A percentile compares a stretch with the other conserved stretches of the same genome.
These are phyloP conservation scores for Planiliza haematocheilus DNA, from an alignment of 2,113 vertebrate genomes.

Conservation along the genomic window DNA sequence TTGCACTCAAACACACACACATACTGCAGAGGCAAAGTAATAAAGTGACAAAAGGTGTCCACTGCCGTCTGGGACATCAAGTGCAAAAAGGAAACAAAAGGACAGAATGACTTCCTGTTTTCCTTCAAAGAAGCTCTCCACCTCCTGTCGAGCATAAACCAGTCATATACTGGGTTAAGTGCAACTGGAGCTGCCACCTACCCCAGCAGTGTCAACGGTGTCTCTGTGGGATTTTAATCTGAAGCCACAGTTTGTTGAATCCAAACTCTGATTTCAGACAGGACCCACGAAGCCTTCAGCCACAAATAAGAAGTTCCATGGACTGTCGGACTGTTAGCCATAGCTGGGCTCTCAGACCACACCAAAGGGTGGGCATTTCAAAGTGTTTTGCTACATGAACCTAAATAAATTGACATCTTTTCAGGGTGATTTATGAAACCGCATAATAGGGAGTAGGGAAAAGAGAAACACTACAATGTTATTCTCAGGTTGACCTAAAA, in stretches of 20 bases:
- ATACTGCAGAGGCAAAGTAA: constrained; percentile 10
- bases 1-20: neutral
- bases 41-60: constrained; percentile 67
- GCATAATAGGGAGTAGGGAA: too few relatives aligned
- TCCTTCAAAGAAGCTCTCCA: constrained; percentile 63
- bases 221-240: neutral
- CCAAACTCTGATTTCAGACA: too few relatives aligned
- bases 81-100: constrained; percentile 69
- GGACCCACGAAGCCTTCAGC: too few relatives aligned
- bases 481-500: too few relatives aligned
- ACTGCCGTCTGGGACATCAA: constrained; percentile 60
- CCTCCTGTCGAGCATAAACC: constrained; percentile 45
- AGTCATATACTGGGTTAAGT: constrained; percentile 31
- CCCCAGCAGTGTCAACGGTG: neutral
- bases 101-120: constrained; percentile 75
- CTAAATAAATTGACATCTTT: too few relatives aligned
- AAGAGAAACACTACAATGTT: too few relatives aligned
- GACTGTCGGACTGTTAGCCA: too few relatives aligned
- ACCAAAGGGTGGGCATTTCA: too few relatives aligned
- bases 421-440: too few relatives aligned
- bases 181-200: constrained; percentile 29
- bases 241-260: neutral
- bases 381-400: too few relatives aligned
- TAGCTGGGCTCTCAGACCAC: too few relatives aligned
- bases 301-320: too few relatives aligned